phyloP scores from a whole-genome alignment of 1,140 invertebrate genomes.

The Pseudomyrmex flavicornis region DNA sequence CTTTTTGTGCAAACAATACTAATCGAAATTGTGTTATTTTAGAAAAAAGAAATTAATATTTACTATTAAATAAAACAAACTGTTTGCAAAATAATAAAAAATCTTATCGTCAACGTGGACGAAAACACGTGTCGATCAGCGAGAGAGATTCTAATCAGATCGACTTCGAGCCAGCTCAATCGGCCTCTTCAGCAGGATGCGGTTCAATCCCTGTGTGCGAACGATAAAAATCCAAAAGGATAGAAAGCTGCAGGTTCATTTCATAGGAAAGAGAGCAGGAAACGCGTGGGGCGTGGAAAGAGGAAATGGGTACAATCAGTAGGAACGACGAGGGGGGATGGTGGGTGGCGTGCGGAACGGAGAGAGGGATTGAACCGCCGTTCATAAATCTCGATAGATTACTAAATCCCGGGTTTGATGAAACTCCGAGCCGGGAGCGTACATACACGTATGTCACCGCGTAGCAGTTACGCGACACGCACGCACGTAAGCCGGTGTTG shows the following conservation, averaged over 20 bases:
- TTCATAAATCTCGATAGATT: conserved; percentile 86
- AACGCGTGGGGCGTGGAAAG: conserved; percentile 62
- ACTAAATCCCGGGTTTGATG: conserved; percentile 85
- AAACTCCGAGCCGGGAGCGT: conserved; percentile 76
- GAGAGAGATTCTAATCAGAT: conserved; percentile 57
- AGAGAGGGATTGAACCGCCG: conserved; percentile 79
- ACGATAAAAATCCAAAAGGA: conserved; percentile 74
- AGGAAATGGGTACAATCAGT: conserved; percentile 79
- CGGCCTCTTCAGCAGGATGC: conserved; percentile 37
- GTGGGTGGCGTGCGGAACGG: conserved; percentile 56
- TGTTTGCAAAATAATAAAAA: conserved; percentile 23
- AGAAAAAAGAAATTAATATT: neutral
- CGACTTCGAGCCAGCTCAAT: conserved; percentile 44
- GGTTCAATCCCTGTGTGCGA: conserved; percentile 56
- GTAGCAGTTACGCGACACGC: conserved; percentile 50
- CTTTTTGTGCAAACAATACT: neutral
- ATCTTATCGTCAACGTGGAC: conserved; percentile 41
- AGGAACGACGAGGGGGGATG: conserved; percentile 67
- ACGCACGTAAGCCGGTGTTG: conserved; percentile 59
- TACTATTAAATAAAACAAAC: neutral
- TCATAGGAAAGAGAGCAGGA: conserved; percentile 70
- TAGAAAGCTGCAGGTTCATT: conserved; percentile 68
- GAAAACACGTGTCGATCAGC: conserved; percentile 47
- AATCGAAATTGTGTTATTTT: neutral
- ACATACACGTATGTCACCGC: conserved; percentile 68